Evolutionary conservation across 2,797 vertebrate genomes (phyloP).

Genomic region (Urophycis tenuis): DNA sequence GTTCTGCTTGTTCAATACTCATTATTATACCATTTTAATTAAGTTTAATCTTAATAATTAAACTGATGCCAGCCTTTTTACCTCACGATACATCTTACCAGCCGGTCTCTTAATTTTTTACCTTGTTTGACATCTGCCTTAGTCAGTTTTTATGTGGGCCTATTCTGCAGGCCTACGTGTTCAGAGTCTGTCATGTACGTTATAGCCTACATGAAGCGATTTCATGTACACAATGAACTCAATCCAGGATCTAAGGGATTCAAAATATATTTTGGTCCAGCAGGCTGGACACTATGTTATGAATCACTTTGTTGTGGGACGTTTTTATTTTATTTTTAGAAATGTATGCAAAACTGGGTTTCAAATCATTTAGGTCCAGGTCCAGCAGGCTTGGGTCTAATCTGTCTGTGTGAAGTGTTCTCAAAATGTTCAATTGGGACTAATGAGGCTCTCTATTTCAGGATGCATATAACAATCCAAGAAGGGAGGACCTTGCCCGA

Average conservation of each 20-base stretch:
- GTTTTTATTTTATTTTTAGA: too few species aligned
- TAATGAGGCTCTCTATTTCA: conserved; percentile 9
- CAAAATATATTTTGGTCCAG: neutral
- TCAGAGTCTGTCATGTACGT: neutral
- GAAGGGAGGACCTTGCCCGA: conserved; percentile 12
- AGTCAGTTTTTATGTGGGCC: too few species aligned
- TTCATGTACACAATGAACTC: neutral
- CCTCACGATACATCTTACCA: too few species aligned
- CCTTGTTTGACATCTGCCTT: conserved; percentile 17
- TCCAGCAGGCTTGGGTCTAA: neutral
- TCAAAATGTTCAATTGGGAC: conserved; percentile 18
- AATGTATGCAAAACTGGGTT: too few species aligned
- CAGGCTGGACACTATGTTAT: too few species aligned
- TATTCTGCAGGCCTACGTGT: too few species aligned
- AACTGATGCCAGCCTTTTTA: too few species aligned
- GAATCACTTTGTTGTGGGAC: too few species aligned
- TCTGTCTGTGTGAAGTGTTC: conserved; percentile 4
- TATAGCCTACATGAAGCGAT: conserved; percentile 1
- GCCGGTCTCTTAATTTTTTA: too few species aligned
- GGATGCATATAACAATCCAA: conserved; percentile 18
- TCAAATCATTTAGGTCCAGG: neutral
- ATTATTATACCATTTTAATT: too few species aligned
- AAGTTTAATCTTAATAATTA: too few species aligned
- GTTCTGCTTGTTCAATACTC: too few species aligned
- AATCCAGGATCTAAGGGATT: neutral